Conservation (phyloP, 23 tunicate species). For the Phallusia fumigata region DNA sequence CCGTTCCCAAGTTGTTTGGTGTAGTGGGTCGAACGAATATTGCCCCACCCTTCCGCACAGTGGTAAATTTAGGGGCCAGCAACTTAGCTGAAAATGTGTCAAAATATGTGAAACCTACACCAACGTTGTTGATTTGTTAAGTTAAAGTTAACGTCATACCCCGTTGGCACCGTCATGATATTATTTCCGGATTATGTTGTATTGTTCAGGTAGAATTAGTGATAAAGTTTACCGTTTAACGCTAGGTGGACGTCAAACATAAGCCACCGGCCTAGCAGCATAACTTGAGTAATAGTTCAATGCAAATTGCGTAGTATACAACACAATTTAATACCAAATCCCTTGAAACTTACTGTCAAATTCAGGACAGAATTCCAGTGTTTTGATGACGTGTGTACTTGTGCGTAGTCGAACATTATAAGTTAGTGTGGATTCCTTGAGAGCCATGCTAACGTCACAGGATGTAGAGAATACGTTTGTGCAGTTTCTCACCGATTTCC, state of each 20-base stretch:
- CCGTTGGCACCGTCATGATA: no score
- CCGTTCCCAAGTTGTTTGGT: constrained; percentile 18
- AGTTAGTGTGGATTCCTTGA: constrained; percentile 1
- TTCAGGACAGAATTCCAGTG: constrained; percentile 15
- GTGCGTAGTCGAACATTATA: constrained; percentile 10
- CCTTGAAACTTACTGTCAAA: constrained; percentile 15
- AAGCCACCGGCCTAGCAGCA: no score
- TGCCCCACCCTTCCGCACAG: not conserved
- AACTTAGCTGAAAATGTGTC: constrained; percentile 27
- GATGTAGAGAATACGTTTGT: not conserved
- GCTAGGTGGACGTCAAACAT: no score
- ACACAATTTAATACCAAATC: not conserved
- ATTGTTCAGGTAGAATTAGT: no score
- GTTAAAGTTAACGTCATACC: no score
- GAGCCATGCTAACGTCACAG: constrained; percentile 12
- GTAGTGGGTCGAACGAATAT: constrained; percentile 30
- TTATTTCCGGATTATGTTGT: no score
- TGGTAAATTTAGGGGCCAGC: constrained; percentile 25
- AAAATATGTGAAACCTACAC: not conserved
- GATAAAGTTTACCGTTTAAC: no score
- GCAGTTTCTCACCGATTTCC: constrained; percentile 6
- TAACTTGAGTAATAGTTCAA: no score
- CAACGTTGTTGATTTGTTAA: not conserved
- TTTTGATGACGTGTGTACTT: not conserved
- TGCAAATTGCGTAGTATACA: not conserved